These are phyloP conservation scores for Phoxinus phoxinus DNA, from an alignment of 2,113 vertebrate genomes.

Conservation along the genomic window DNA sequence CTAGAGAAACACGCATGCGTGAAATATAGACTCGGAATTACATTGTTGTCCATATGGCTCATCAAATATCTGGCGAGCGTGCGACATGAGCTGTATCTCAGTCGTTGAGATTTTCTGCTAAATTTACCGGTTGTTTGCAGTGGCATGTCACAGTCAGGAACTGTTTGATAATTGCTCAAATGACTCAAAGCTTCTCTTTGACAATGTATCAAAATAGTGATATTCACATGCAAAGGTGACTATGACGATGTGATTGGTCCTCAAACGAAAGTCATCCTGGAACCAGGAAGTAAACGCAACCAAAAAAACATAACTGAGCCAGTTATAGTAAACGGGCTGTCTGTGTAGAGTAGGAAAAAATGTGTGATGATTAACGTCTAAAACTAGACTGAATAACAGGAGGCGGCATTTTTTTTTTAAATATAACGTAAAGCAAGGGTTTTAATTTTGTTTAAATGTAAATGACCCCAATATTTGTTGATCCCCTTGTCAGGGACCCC, in stretches of 20 bases:
- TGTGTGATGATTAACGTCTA: neutral
- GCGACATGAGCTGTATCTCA: neutral
- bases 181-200: neutral
- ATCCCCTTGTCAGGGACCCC: neutral
- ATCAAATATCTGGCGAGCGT: neutral
- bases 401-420: neutral
- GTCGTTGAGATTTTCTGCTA: neutral
- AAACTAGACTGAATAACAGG: neutral
- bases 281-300: slow-evolving; percentile 37
- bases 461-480: neutral
- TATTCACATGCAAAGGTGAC: neutral
- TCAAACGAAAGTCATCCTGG: neutral
- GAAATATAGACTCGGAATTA: slow-evolving; percentile 46
- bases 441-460: neutral
- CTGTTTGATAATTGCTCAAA: slow-evolving; percentile 9
- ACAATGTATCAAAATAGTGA: slow-evolving; percentile 2
- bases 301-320: too few relatives aligned
- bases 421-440: neutral
- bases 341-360: neutral
- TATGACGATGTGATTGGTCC: neutral
- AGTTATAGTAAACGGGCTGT: neutral
- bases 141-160: neutral
- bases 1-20: slow-evolving; percentile 71
- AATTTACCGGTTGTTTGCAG: slow-evolving; percentile 11
- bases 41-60: slow-evolving; percentile 20